Evolutionary conservation across 2,888 invertebrate genomes (phyloP).

Genomic region (Nomada flava): DNA sequence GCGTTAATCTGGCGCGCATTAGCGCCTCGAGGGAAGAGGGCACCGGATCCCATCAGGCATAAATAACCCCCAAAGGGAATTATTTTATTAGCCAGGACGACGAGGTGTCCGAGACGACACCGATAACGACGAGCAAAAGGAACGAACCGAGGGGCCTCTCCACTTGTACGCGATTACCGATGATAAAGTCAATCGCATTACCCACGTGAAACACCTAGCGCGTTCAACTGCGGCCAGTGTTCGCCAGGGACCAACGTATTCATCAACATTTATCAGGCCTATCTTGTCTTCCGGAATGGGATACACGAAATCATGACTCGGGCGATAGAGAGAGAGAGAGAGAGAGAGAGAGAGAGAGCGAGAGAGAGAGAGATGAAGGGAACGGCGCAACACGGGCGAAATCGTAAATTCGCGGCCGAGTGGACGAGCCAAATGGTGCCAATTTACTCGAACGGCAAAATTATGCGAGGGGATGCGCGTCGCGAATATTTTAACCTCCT

Average conservation of each 20-base stretch:
- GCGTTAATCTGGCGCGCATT: constrained; percentile 54
- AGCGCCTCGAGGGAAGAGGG: neutral
- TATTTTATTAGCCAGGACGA: constrained; percentile 45
- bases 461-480: constrained; percentile 46
- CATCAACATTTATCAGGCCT: constrained; percentile 58
- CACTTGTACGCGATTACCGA: constrained; percentile 41
- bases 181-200: constrained; percentile 65
- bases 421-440: constrained; percentile 55
- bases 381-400: constrained; percentile 17
- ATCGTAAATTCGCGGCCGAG: constrained; percentile 48
- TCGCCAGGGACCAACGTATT: constrained; percentile 31
- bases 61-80: constrained; percentile 41
- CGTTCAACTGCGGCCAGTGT: constrained; percentile 17
- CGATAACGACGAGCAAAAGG: constrained; percentile 12
- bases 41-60: constrained; percentile 18
- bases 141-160: neutral
- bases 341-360: too few relatives aligned
- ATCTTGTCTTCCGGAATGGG: constrained; percentile 44
- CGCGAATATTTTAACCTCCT: constrained; percentile 45
- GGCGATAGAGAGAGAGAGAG: neutral
- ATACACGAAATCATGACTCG: constrained; percentile 30
- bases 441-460: constrained; percentile 56
- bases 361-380: neutral
- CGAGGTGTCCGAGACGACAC: constrained; percentile 16
- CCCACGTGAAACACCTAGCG: constrained; percentile 35